These are phyloP conservation scores for Malurus elegans DNA, from an alignment of 2,113 vertebrate species.

Conservation along the genomic window DNA sequence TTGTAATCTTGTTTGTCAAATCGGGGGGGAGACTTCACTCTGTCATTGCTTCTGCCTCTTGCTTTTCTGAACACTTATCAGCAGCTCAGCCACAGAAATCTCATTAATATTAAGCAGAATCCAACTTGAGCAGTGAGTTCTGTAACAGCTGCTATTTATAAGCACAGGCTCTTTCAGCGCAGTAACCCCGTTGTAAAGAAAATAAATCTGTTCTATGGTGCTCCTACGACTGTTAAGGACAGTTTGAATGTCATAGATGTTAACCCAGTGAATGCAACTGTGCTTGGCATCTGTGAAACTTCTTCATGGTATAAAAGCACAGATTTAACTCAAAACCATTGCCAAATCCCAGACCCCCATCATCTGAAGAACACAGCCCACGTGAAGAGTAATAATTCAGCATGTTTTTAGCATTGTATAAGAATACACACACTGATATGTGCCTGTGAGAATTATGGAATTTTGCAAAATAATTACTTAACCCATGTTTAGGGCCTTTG, in stretches of 20 bases:
- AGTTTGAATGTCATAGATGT: conserved; percentile 47
- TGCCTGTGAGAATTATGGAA: neutral
- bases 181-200: conserved; percentile 10
- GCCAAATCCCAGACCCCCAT: neutral
- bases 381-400: neutral
- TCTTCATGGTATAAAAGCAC: conserved; percentile 16
- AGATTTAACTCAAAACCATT: neutral
- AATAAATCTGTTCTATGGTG: conserved; percentile 36
- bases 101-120: conserved; percentile 52
- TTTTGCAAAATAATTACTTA: neutral
- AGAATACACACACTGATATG: neutral
- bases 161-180: conserved; percentile 36
- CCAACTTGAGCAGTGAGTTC: conserved; percentile 1
- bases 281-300: conserved; percentile 1
- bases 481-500: neutral
- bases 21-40: neutral
- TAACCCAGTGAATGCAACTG: neutral
- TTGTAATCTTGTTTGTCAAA: neutral
- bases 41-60: neutral
- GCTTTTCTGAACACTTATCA: neutral
- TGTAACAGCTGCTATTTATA: conserved; percentile 33
- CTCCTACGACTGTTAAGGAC: conserved; percentile 59
- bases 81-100: neutral
- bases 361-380: neutral
- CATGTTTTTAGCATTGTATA: neutral